Evolutionary conservation across 2,113 vertebrate genomes (phyloP).

Genomic region (Gambusia affinis): DNA sequence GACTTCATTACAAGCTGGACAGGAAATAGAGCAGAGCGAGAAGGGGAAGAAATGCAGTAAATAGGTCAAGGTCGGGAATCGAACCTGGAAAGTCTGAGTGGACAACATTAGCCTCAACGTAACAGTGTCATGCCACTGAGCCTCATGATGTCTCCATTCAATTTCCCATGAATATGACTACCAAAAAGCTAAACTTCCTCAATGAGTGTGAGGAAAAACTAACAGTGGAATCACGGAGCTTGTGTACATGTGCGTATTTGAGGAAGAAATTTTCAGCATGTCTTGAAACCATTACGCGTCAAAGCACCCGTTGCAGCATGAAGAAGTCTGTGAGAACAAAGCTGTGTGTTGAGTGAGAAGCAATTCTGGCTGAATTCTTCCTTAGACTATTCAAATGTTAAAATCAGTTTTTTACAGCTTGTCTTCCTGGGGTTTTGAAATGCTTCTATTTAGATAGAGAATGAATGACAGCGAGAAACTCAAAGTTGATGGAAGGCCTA

Average conservation of each 20-base stretch:
- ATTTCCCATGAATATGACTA: background rate
- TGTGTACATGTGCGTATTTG: conserved; percentile 5
- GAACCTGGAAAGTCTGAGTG: too few species aligned
- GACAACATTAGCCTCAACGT: too few species aligned
- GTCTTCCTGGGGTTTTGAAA: conserved; percentile 43
- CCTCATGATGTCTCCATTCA: too few species aligned
- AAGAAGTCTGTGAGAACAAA: conserved; percentile 31
- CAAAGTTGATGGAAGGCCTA: conserved; percentile 35
- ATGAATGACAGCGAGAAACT: conserved; percentile 50
- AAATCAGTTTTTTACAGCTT: conserved; percentile 59
- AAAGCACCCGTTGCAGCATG: conserved; percentile 12
- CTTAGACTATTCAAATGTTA: conserved; percentile 37
- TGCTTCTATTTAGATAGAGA: conserved; percentile 16
- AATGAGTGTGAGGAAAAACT: background rate
- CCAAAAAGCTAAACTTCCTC: background rate
- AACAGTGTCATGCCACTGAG: too few species aligned
- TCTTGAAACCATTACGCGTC: conserved; percentile 31
- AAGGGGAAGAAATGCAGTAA: too few species aligned
- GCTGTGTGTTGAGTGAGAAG: conserved; percentile 19
- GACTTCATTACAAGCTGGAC: too few species aligned
- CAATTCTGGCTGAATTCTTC: conserved; percentile 28
- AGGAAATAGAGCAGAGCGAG: too few species aligned
- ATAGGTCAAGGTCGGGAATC: too few species aligned
- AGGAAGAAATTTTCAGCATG: conserved; percentile 4
- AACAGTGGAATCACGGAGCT: background rate